phyloP scores from a whole-genome alignment of 1,140 invertebrate genomes.

The Adoxophyes honmai region DNA sequence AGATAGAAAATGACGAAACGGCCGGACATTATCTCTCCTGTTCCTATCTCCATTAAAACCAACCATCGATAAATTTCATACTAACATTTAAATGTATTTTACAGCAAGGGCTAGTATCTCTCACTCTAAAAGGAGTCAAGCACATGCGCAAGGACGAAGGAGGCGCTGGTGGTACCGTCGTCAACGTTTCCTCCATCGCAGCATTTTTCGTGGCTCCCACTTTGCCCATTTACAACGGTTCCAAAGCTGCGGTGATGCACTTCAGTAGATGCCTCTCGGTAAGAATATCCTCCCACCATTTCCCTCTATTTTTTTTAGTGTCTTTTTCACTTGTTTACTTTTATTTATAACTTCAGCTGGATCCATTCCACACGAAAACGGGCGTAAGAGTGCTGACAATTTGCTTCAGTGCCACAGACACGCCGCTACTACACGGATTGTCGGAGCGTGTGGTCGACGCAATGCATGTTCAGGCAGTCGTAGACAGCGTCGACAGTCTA shows the following conservation, averaged over 20 bases:
- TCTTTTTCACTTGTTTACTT: no score
- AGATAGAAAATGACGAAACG: no score
- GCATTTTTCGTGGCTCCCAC: slow-evolving; percentile 19
- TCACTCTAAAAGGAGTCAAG: slow-evolving; percentile 27
- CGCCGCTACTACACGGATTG: slow-evolving; percentile 25
- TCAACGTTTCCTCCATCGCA: slow-evolving; percentile 36
- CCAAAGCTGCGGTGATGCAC: slow-evolving; percentile 40
- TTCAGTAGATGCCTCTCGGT: slow-evolving; percentile 36
- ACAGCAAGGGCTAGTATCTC: slow-evolving; percentile 30
- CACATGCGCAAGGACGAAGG: slow-evolving; percentile 35
- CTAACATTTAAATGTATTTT: slow-evolving; percentile 14
- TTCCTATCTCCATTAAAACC: no score
- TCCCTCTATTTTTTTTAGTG: no score
- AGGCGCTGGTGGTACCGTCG: slow-evolving; percentile 38
- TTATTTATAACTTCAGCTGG: slow-evolving; percentile 24
- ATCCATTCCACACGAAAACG: slow-evolving; percentile 32
- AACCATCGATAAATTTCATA: no score
- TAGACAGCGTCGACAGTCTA: no score
- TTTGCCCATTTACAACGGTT: slow-evolving; percentile 29
- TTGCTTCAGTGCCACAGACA: slow-evolving; percentile 35
- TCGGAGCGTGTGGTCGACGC: neutral
- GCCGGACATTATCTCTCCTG: no score
- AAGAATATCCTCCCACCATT: neutral
- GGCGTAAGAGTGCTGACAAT: slow-evolving; percentile 39
- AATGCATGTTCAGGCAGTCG: no score